Conservation (phyloP, 2,797 vertebrate species). For the Crocidura indochinensis region DNA sequence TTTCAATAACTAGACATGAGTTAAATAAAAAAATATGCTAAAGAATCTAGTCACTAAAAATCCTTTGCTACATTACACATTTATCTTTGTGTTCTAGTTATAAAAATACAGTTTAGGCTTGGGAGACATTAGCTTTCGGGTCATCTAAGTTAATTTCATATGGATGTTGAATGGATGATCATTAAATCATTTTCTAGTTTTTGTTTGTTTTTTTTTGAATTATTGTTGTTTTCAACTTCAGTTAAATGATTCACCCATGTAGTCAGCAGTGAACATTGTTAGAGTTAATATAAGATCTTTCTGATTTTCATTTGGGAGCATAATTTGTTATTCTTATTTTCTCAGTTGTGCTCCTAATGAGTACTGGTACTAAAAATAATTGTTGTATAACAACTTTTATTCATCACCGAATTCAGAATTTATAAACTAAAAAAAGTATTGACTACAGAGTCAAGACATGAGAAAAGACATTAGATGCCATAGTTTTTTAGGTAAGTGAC, state of each 20-base stretch:
- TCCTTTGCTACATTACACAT: constrained; percentile 61
- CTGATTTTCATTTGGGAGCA: constrained; percentile 69
- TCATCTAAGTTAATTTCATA: constrained; percentile 71
- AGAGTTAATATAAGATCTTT: constrained; percentile 70
- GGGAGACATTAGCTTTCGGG: constrained; percentile 74
- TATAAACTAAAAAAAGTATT: constrained; percentile 21
- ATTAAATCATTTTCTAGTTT: constrained; percentile 67
- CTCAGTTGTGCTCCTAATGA: constrained; percentile 74
- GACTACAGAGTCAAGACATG: constrained; percentile 33
- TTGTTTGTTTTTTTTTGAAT: constrained; percentile 68
- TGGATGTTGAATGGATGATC: constrained; percentile 66
- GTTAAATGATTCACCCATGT: constrained; percentile 72
- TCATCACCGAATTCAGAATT: constrained; percentile 62
- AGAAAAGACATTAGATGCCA: not conserved
- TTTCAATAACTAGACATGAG: constrained; percentile 79
- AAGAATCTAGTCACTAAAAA: constrained; percentile 58
- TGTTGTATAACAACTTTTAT: constrained; percentile 65
- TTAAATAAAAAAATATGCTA: constrained; percentile 69
- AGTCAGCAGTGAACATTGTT: constrained; percentile 64
- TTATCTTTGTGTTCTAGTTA: constrained; percentile 57
- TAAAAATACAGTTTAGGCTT: constrained; percentile 63
- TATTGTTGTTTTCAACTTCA: constrained; percentile 65
- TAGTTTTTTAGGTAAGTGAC: not conserved
- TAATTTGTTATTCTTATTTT: constrained; percentile 74
- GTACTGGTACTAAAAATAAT: constrained; percentile 70